Conservation (phyloP, 37 sponge, comb jelly and placozoan genomes). For the Ianthella basta region DNA sequence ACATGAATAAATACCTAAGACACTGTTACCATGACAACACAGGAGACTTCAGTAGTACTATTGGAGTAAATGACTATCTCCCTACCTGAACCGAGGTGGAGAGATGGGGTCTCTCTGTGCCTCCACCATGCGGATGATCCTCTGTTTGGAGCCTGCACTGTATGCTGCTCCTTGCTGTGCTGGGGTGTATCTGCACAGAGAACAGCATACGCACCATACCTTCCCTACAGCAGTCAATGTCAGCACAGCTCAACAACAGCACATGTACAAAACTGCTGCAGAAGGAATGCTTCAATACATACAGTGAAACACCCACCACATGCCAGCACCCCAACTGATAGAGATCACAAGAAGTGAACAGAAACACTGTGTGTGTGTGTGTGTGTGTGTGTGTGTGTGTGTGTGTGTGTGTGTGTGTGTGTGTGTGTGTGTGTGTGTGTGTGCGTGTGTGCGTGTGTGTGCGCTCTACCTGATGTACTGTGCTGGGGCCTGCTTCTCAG, state of each 20-base stretch:
- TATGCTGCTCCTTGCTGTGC: conserved; percentile 87
- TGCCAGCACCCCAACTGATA: too few relatives aligned
- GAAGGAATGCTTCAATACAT: too few relatives aligned
- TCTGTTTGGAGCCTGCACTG: conserved; percentile 96
- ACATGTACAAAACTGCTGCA: not conserved
- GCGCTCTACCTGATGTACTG: conserved; percentile 86
- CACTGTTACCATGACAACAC: not conserved
- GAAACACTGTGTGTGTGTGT: not conserved
- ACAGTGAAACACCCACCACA: too few relatives aligned
- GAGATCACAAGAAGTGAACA: too few relatives aligned
- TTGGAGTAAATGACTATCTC: not conserved
- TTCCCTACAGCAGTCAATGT: not conserved
- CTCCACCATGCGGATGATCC: conserved; percentile 97
- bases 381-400: conserved; percentile 3
- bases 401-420: not conserved
- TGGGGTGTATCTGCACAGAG: conserved; percentile 85
- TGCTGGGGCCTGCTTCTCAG: conserved; percentile 86
- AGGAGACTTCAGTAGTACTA: not conserved
- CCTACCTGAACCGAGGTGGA: conserved; percentile 84
- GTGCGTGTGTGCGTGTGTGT: not conserved
- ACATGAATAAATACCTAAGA: not conserved
- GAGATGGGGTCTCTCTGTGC: conserved; percentile 97
- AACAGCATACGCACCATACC: not conserved
- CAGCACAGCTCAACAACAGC: not conserved
- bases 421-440: not conserved